Evolutionary conservation across 2,113 vertebrate genomes (phyloP), one percentile per base, ranked within the genome.

Genomic region (Monarcha castaneiventris): DNA sequence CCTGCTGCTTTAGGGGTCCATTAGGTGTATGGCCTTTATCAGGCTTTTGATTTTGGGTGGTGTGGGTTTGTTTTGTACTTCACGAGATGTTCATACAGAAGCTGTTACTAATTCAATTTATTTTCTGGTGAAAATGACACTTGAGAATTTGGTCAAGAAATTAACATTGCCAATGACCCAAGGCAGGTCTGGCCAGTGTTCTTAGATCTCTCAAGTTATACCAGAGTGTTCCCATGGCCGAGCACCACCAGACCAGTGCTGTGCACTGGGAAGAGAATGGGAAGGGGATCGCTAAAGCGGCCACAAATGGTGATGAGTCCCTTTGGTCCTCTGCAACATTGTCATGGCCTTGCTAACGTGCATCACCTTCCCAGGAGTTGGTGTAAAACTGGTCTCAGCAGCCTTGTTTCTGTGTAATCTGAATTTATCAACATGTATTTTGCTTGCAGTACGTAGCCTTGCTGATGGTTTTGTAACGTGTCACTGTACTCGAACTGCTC

Each of bases 401-500:
- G 37, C 41, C 16, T 43, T 56, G 14, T 56, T 88, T 61, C 61
- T 66, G 4, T 61, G 13, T 79, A 43, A 32, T 74, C 39, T 78
- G 66, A 44, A 56, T 75, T 86, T 35, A 7, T 20, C 20, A 48
- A 25, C 1, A 1, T 26, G 11, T 25, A 15, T 55, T 69, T 61
- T 88, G 15, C 22, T 87, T 55, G 13, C 15, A 30, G 32, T 55
- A 7, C 4, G 1, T 41, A 55, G 20, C 46, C 18, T 66, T 7
- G 3, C 37, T 41, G 44, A 20, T 87, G 25, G 5, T 30, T 73
- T 39, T 63, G 15, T 84, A 58, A 55, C 13, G 1, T 22, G 43
- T 27, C 20, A 8, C n/a, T 64, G 32, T 32, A 7, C 12, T 84
- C 0, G 0, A 73, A 19, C 29, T 61, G 63, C 33, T 87, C 1